Conservation (phyloP, 2,113 vertebrate genomes). For the Cheirogaleus medius region DNA sequence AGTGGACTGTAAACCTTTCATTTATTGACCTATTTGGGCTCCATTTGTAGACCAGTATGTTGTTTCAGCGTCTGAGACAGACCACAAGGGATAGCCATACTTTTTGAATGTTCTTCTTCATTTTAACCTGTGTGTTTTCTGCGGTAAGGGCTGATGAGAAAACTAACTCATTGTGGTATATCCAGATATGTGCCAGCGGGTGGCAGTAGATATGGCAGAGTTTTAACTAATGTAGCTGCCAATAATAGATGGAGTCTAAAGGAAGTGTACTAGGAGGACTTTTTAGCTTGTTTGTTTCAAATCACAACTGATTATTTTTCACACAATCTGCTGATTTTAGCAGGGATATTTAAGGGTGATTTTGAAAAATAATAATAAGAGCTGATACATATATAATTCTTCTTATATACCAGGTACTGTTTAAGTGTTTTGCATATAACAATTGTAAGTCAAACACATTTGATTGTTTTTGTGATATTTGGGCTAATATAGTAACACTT, state of each 20-base stretch:
- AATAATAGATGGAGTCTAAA: background rate
- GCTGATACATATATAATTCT: background rate
- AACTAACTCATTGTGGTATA: slow-evolving; percentile 33
- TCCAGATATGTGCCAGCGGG: slow-evolving; percentile 47
- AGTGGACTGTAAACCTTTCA: slow-evolving; percentile 64
- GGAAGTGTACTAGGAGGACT: background rate
- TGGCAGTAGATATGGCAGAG: slow-evolving; percentile 58
- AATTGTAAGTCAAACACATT: background rate
- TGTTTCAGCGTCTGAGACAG: slow-evolving; percentile 72
- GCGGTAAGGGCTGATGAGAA: slow-evolving; percentile 56
- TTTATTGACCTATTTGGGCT: slow-evolving; percentile 53
- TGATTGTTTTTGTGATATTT: slow-evolving; percentile 43
- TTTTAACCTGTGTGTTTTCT: slow-evolving; percentile 67
- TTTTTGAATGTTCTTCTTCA: slow-evolving; percentile 74
- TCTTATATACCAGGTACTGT: background rate
- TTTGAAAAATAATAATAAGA: background rate
- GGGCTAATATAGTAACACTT: background rate
- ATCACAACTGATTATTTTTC: slow-evolving; percentile 47
- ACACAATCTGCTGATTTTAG: slow-evolving; percentile 39
- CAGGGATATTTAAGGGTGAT: background rate
- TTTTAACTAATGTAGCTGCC: slow-evolving; percentile 4
- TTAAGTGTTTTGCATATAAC: slow-evolving; percentile 10
- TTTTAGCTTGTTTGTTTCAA: slow-evolving; percentile 40
- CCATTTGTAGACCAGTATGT: slow-evolving; percentile 56
- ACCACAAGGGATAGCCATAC: slow-evolving; percentile 67